A percentile compares a stretch with the other conserved stretches of the same genome.
Evolutionary conservation across 2,888 invertebrate genomes (phyloP).

Genomic region (Cataglyphis altisquamis): DNA sequence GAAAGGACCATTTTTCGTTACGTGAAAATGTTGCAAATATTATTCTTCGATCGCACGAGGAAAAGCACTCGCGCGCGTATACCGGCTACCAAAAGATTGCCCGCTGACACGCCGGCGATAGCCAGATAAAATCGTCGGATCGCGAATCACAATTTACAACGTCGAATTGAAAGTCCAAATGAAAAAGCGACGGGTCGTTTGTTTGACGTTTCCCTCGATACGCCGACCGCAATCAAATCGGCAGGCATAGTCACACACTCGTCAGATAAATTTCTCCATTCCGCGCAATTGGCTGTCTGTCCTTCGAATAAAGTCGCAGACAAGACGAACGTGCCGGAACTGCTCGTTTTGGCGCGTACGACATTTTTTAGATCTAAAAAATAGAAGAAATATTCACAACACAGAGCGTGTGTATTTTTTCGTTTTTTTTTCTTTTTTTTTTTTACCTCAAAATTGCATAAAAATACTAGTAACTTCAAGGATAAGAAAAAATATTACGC

Average conservation of each 20-base stretch:
- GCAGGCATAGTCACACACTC: constrained; percentile 21
- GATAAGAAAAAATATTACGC: background rate
- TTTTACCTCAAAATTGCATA: background rate
- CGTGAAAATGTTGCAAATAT: constrained; percentile 36
- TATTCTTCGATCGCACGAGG: constrained; percentile 36
- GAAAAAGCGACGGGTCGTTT: constrained; percentile 47
- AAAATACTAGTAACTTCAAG: background rate
- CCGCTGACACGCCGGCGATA: constrained; percentile 4
- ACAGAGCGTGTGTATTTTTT: background rate
- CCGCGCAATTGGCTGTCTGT: constrained; percentile 32
- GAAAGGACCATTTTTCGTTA: background rate
- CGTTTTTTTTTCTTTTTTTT: no score
- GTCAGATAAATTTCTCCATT: constrained; percentile 48
- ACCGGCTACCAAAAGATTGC: constrained; percentile 25
- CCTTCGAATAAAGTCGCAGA: constrained; percentile 25
- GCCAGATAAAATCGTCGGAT: constrained; percentile 39
- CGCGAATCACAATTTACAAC: constrained; percentile 41
- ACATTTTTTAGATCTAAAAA: background rate
- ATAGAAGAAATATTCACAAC: background rate
- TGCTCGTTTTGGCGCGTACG: background rate
- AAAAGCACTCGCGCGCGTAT: constrained; percentile 17
- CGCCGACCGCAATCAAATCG: constrained; percentile 49
- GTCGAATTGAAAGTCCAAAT: constrained; percentile 53
- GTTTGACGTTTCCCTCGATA: constrained; percentile 41
- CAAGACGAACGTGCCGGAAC: background rate